Percentiles rank a stretch among this genome's conserved stretches.
These are phyloP conservation scores for Phyllostomus discolor DNA, from an alignment of 2,113 vertebrate species.

Conservation along the genomic window DNA sequence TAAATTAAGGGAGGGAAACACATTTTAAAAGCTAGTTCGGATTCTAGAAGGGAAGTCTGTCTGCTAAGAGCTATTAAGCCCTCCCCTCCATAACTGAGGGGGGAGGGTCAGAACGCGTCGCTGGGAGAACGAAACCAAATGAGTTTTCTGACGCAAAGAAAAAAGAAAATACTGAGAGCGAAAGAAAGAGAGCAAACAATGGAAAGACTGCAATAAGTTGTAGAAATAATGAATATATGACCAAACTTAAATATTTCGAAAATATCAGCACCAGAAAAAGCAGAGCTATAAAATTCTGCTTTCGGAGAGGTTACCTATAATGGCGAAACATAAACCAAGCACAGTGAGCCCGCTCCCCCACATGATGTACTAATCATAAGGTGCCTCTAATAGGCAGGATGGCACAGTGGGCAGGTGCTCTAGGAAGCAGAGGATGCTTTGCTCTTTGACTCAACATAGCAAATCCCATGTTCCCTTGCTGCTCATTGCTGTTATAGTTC, in stretches of 20 bases:
- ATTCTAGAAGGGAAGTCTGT: conserved; percentile 68
- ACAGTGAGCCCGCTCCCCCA: background rate
- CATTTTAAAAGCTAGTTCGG: conserved; percentile 73
- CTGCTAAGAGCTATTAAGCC: conserved; percentile 69
- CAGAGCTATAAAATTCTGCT: background rate
- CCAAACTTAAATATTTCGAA: background rate
- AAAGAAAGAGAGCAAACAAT: background rate
- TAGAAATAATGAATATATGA: background rate
- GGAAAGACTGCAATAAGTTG: background rate
- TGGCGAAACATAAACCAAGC: background rate
- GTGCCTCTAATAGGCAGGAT: background rate
- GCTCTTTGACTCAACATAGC: background rate
- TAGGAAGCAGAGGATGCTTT: background rate
- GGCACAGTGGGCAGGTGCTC: background rate
- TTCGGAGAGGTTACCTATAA: background rate
- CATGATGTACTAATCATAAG: background rate
- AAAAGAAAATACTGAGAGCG: background rate
- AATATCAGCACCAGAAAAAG: background rate
- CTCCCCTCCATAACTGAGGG: conserved; percentile 25
- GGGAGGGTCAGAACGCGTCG: conserved; percentile 3
- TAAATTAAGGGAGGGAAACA: conserved; percentile 77
- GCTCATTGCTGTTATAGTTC: conserved; percentile 1
- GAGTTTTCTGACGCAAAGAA: background rate
- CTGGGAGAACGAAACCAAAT: conserved; percentile 49
- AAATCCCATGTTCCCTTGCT: background rate